Conservation (phyloP, 2,888 invertebrate genomes). For the Tipula vernalis region DNA sequence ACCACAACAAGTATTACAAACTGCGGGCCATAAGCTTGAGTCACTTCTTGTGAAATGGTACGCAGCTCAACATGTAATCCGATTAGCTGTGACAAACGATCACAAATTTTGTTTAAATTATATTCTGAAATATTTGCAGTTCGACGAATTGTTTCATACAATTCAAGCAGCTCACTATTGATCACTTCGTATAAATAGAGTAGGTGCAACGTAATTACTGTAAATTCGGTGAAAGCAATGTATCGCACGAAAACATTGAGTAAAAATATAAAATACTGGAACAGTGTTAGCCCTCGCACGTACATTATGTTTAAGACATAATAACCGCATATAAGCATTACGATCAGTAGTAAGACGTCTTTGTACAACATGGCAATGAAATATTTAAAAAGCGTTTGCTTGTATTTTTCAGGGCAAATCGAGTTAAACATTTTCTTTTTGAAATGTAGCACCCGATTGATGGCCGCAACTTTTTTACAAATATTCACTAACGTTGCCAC, state of each 20-base stretch:
- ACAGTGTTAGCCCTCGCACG: not conserved
- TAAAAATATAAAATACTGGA: not conserved
- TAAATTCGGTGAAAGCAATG: not conserved
- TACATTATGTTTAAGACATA: not conserved
- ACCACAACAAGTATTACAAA: not conserved
- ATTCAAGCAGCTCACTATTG: not conserved
- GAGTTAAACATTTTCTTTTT: not conserved
- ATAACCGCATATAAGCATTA: not conserved
- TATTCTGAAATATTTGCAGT: not conserved
- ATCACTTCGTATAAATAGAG: not conserved
- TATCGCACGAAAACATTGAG: not conserved
- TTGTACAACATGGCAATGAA: not conserved
- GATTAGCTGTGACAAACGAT: not conserved
- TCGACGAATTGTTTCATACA: not conserved
- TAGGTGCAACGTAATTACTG: not conserved
- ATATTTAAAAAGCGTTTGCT: not conserved
- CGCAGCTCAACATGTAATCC: not conserved
- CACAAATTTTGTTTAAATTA: not conserved
- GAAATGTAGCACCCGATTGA: not conserved
- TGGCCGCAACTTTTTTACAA: not conserved
- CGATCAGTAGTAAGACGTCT: not conserved
- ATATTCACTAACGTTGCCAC: not conserved
- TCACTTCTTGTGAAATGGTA: not conserved
- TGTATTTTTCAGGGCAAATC: not conserved
- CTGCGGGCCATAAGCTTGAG: not conserved